Base-by-base conservation (phyloP, 2,888 invertebrate species). In the Pristionchus entomophagus region DNA sequence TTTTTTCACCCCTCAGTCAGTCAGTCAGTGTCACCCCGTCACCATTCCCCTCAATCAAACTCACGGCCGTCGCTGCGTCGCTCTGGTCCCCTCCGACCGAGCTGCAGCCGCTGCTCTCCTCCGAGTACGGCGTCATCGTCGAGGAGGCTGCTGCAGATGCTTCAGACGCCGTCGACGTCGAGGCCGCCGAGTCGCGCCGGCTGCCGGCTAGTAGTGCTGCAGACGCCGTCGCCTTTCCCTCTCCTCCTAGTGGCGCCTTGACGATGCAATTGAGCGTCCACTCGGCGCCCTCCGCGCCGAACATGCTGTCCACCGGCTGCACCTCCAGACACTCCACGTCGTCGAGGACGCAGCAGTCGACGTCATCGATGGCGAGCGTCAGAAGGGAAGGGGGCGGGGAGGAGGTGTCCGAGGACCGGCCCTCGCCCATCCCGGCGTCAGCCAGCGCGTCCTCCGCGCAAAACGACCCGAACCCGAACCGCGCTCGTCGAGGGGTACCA, bases 301-400 rank as follows among this genome's bases (percentile, higher is more conserved):
- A 69, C 65, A 69, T 69, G 65, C 65, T 69, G 19, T 69, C 65
- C 19, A 69, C 65, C 0, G 65, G 65, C 38, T 69, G 65, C 65
- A 69, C 65, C 38, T 69, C 65, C 65, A 69, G 38, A 38, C 65
- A 69, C 65, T 69, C 65, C 19, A 22, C 19, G 22, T 69, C 35
- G 38, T 69, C 65, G 38, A 38, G n/a, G 35, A 69, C 3, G 38
- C n/a, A n/a, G 65, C 35, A 17, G 26, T 17, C 65, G 65, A 69
- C 14, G 65, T 19, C 38, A 22, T 19, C 38, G 65, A 19, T 22
- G 65, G n/a, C n/a, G n/a, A n/a, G n/a, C n/a, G n/a, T n/a, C n/a
- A n/a, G n/a, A n/a, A n/a, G n/a, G n/a, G n/a, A n/a, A n/a, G n/a
- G n/a, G n/a, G n/a, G n/a, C n/a, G n/a, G n/a, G n/a, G n/a, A n/a